Base-by-base conservation (phyloP, 2,888 invertebrate genomes). In the Thumatha senex region DNA sequence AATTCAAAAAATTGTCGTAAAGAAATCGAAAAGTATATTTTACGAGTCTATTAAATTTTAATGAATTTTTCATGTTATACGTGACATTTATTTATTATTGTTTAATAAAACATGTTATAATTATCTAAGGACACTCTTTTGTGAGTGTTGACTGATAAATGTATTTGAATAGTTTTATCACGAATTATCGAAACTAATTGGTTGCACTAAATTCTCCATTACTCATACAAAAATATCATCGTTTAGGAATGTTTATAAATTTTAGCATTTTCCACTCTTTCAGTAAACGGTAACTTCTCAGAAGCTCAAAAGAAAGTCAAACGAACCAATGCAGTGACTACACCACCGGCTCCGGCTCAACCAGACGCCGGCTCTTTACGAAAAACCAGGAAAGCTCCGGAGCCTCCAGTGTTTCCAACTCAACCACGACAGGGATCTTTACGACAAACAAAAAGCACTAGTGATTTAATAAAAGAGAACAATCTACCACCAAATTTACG, bases 391-490 rank as follows among this genome's bases (percentile, higher is more conserved):
- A 53, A 72, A 1, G 75, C 77, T 9, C 45, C 33, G 12, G 13
- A 10, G 14, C 36, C 38, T n/a, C 45, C 45, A 8, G 12, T 14
- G 0, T n/a, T 36, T 2, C 41, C 40, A 15, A 10, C 12, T 12
- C 30, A 40, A 11, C 61, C 65, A 8, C 63, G 63, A 41, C 46
- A 64, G 8, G 49, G 48, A 29, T 49, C 54, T 7, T 44, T 77
- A 12, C 67, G 74, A 44, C 69, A 69, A 38, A 69, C 75, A 0
- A 86, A 83, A 65, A 89, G 88, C 47, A 75, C 81, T 9, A 72
- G 68, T 34, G 76, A 87, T 52, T 63, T 88, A 41, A 56, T 67
- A 7, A 64, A 57, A 49, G 46, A 58, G 31, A 60, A 58, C 54
- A 52, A 73, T 61, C 41, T 52, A 14, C 61, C 75, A 0, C 58